Conservation (phyloP, 2,888 invertebrate genomes). For the Eupithecia subumbrata region DNA sequence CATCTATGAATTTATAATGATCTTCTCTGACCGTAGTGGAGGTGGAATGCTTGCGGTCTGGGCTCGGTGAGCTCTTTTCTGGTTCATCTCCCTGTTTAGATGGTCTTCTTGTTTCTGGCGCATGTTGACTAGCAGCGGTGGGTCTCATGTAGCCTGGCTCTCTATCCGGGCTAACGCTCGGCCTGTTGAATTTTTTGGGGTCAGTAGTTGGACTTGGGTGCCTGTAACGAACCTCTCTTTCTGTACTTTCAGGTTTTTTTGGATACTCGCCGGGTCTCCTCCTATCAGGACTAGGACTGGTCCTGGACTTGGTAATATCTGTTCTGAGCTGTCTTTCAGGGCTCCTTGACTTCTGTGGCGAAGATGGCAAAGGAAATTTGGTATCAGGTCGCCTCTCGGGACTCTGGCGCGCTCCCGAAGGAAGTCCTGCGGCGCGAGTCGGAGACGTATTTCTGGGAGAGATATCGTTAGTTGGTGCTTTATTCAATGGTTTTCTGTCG, state of each 20-base stretch:
- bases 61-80: slow-evolving; percentile 56
- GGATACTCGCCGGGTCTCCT: slow-evolving; percentile 30
- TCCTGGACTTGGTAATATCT: slow-evolving; percentile 35
- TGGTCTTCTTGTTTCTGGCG: slow-evolving; percentile 43
- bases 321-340: slow-evolving; percentile 28
- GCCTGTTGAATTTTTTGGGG: slow-evolving; percentile 33
- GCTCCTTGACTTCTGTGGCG: slow-evolving; percentile 30
- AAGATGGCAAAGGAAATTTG: slow-evolving; percentile 14
- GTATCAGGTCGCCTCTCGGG: slow-evolving; percentile 49
- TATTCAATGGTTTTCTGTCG: slow-evolving; percentile 47
- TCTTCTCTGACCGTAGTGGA: slow-evolving; percentile 59
- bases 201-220: slow-evolving; percentile 25
- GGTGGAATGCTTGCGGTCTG: slow-evolving; percentile 48
- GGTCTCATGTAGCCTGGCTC: slow-evolving; percentile 67
- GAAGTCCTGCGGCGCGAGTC: slow-evolving; percentile 32
- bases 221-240: slow-evolving; percentile 41
- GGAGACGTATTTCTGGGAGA: slow-evolving; percentile 39
- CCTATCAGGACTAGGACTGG: slow-evolving; percentile 55
- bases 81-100: slow-evolving; percentile 45
- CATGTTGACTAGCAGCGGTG: slow-evolving; percentile 54
- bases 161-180: slow-evolving; percentile 52
- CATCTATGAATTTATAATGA: slow-evolving; percentile 72
- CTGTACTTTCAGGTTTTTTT: slow-evolving; percentile 42
- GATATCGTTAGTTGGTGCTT: slow-evolving; percentile 33
- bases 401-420: slow-evolving; percentile 48